Evolutionary conservation across 2,888 invertebrate genomes (phyloP).

Genomic region (Venusia cambrica): DNA sequence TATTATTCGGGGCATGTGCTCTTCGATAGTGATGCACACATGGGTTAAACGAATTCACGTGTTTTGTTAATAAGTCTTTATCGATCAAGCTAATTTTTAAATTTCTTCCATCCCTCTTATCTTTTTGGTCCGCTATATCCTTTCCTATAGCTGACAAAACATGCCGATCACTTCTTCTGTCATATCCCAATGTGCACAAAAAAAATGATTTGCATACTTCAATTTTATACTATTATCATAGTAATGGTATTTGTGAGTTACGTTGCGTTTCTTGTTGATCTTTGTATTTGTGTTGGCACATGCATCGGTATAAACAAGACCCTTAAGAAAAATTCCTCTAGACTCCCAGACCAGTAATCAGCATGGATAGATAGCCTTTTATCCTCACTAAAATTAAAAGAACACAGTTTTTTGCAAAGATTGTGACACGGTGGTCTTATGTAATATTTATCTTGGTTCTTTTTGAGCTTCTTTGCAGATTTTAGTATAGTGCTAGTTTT

Average conservation of each 20-base stretch:
- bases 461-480: too few species aligned
- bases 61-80: constrained; percentile 1
- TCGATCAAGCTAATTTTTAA: constrained; percentile 1
- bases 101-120: constrained; percentile 1
- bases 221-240: too few species aligned
- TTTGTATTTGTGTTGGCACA: constrained; percentile 1
- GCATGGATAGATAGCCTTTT: constrained; percentile 1
- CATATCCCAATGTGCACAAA: too few species aligned
- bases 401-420: too few species aligned
- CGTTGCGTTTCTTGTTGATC: constrained; percentile 1
- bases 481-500: too few species aligned
- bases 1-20: constrained; percentile 1
- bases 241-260: constrained; percentile 1
- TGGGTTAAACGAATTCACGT: constrained; percentile 1
- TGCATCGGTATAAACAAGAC: constrained; percentile 1
- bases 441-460: too few species aligned
- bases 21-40: constrained; percentile 2
- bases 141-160: constrained; percentile 2
- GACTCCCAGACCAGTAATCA: constrained; percentile 2
- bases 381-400: constrained; percentile 1
- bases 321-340: constrained; percentile 1
- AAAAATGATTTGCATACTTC: too few species aligned
- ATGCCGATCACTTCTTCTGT: background rate
- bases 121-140: constrained; percentile 1
- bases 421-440: too few species aligned